These are phyloP conservation scores for Oscheius myriophilus DNA, from an alignment of 2,888 invertebrate species.

Conservation along the genomic window DNA sequence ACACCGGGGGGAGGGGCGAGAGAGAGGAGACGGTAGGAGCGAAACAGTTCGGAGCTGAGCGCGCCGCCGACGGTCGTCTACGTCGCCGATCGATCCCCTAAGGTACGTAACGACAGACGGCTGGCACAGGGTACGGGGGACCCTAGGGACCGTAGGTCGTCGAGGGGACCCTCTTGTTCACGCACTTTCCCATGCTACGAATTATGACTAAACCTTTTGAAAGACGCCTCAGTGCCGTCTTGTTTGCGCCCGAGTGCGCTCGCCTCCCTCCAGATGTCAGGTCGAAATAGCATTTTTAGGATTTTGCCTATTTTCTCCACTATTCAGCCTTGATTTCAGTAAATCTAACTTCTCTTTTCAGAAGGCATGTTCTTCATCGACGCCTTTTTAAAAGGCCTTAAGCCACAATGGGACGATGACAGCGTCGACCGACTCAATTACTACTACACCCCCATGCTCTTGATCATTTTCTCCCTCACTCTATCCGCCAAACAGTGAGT, in stretches of 20 bases:
- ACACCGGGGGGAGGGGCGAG: slow-evolving; percentile 7
- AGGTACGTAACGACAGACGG: neutral
- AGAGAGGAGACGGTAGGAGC: slow-evolving; percentile 18
- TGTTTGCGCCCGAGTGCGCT: too few relatives aligned
- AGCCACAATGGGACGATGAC: slow-evolving; percentile 70
- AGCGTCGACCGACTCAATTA: slow-evolving; percentile 69
- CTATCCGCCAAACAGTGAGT: slow-evolving; percentile 69
- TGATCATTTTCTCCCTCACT: slow-evolving; percentile 69
- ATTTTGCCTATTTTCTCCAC: neutral
- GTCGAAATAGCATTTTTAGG: too few relatives aligned
- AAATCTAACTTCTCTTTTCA: neutral
- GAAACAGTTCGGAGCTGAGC: slow-evolving; percentile 19
- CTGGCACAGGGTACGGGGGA: neutral
- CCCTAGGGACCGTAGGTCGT: too few relatives aligned
- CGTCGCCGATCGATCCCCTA: slow-evolving; percentile 4
- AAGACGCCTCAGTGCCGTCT: too few relatives aligned
- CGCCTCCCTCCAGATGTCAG: too few relatives aligned
- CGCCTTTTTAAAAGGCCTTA: slow-evolving; percentile 68
- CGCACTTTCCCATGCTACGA: too few relatives aligned
- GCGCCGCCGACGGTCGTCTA: slow-evolving; percentile 28
- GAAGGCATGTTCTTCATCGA: slow-evolving; percentile 68
- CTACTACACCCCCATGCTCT: slow-evolving; percentile 68
- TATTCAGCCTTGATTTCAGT: slow-evolving; percentile 1
- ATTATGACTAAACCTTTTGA: too few relatives aligned
- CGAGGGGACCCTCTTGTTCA: too few relatives aligned